A percentile compares a stretch with the other conserved stretches of the same genome.
These are phyloP conservation scores for Crepidodera aurea DNA, from an alignment of 2,888 invertebrate species.

Conservation along the genomic window DNA sequence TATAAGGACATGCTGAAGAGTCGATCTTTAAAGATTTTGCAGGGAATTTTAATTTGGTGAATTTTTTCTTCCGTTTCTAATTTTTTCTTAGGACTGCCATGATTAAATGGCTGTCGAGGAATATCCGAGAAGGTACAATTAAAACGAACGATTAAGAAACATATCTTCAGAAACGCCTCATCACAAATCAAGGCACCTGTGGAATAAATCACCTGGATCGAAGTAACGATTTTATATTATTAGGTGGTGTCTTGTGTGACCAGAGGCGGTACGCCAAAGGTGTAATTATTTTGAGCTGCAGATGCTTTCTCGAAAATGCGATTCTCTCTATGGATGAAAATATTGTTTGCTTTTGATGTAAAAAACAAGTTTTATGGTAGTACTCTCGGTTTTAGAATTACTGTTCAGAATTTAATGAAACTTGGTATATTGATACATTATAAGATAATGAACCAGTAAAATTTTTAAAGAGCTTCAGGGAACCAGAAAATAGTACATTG, in stretches of 20 bases:
- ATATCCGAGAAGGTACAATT: constrained; percentile 55
- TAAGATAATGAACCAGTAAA: no score
- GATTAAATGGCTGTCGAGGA: constrained; percentile 7
- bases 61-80: neutral
- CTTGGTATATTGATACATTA: no score
- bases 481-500: no score
- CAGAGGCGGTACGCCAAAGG: constrained; percentile 23
- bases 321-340: no score
- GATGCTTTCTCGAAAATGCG: neutral
- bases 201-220: constrained; percentile 55
- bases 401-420: no score
- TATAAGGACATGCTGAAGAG: no score
- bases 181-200: constrained; percentile 60
- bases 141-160: constrained; percentile 58
- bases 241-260: constrained; percentile 45
- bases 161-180: constrained; percentile 54
- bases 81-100: neutral
- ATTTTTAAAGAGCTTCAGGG: no score
- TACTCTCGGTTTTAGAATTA: no score
- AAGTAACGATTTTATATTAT: constrained; percentile 47
- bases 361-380: no score
- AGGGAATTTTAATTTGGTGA: no score
- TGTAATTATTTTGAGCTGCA: neutral
- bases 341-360: no score
- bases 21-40: no score